A percentile compares a stretch with the other conserved stretches of the same genome.
phyloP scores from a whole-genome alignment of 2,888 invertebrate genomes.

The Monopis laevigella region DNA sequence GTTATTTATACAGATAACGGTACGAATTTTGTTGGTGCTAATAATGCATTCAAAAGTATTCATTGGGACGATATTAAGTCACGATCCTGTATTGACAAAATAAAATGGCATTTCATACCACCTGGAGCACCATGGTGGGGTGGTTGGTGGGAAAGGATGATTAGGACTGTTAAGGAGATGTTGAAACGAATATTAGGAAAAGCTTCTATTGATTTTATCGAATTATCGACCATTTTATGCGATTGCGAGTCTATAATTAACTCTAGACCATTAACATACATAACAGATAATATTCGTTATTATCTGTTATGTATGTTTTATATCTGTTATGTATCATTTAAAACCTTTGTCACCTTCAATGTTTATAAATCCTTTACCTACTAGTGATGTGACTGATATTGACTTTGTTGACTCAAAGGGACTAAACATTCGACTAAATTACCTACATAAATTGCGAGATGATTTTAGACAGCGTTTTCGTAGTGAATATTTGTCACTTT shows the following conservation, averaged over 20 bases:
- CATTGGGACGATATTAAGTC: slow-evolving; percentile 1
- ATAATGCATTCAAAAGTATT: background rate
- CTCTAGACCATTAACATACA: background rate
- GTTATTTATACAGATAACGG: background rate
- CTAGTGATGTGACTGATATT: slow-evolving; percentile 14
- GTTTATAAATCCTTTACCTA: slow-evolving; percentile 9
- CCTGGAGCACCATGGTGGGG: slow-evolving; percentile 42
- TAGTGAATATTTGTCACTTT: slow-evolving; percentile 7
- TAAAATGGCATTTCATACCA: slow-evolving; percentile 31
- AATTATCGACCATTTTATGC: slow-evolving; percentile 15
- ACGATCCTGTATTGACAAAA: background rate
- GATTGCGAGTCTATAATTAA: slow-evolving; percentile 14
- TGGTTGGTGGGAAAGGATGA: slow-evolving; percentile 40
- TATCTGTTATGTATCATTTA: no score
- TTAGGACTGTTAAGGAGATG: slow-evolving; percentile 31
- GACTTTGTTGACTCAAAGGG: background rate
- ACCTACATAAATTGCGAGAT: background rate
- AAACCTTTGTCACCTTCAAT: slow-evolving; percentile 11
- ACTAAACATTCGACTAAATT: background rate
- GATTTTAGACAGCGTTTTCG: slow-evolving; percentile 17
- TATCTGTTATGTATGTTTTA: no score
- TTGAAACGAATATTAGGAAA: slow-evolving; percentile 31
- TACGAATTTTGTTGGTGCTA: background rate
- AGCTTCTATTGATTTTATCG: slow-evolving; percentile 15
- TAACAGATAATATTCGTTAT: background rate